A percentile compares a stretch with the other conserved stretches of the same genome.
Conservation (phyloP, 1,140 invertebrate genomes). For the Leptoteleia sp. region DNA sequence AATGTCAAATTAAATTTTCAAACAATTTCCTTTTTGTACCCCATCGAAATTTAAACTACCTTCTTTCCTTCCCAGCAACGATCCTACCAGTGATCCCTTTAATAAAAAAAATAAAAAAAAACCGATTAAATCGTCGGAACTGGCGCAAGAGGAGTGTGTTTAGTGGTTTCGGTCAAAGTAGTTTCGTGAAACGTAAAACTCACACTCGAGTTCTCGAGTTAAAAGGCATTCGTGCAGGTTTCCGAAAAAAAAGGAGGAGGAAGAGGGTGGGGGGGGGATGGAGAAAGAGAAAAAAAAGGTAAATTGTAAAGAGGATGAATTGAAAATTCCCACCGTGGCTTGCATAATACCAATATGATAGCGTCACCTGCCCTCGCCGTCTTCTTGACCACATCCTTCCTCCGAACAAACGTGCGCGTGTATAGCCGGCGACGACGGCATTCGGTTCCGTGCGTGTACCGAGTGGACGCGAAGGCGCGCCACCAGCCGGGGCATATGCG, state of each 20-base stretch:
- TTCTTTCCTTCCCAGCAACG: too few relatives aligned
- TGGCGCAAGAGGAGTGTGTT: neutral
- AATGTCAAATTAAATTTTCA: too few relatives aligned
- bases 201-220: constrained; percentile 31
- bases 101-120: too few relatives aligned
- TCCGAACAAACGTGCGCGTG: constrained; percentile 58
- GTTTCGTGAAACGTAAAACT: constrained; percentile 37
- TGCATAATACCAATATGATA: constrained; percentile 67
- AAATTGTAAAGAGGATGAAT: constrained; percentile 46
- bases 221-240: constrained; percentile 56
- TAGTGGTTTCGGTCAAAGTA: constrained; percentile 15
- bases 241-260: constrained; percentile 46
- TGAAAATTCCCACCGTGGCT: constrained; percentile 65
- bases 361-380: constrained; percentile 64
- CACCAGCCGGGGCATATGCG: constrained; percentile 55
- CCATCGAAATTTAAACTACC: too few relatives aligned
- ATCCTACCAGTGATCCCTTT: too few relatives aligned
- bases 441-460: constrained; percentile 35
- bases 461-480: constrained; percentile 45
- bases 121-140: neutral
- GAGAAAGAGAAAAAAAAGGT: constrained; percentile 21
- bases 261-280: too few relatives aligned
- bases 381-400: constrained; percentile 71
- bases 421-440: constrained; percentile 44
- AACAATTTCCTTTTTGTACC: neutral